Conservation (phyloP, 2,888 invertebrate species). For the Tenthredo amoena region DNA sequence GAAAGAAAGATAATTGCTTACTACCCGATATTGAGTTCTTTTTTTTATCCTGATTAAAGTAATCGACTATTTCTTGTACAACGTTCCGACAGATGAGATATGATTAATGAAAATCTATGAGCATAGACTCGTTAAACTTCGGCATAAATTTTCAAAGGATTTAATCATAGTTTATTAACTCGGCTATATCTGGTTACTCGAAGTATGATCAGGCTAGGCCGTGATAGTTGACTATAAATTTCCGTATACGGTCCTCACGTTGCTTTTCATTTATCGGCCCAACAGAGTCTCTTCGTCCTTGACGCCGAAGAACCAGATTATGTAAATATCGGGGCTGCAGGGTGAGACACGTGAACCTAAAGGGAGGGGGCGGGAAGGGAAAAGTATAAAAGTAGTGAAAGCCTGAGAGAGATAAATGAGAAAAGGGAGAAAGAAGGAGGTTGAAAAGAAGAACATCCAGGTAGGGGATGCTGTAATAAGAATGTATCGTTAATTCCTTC, state of each 20-base stretch:
- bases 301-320: constrained; percentile 39
- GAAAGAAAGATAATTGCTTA: constrained; percentile 23
- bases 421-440: constrained; percentile 21
- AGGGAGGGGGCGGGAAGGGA: neutral
- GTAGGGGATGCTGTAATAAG: constrained; percentile 44
- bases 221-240: constrained; percentile 1
- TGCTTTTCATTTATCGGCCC: constrained; percentile 33
- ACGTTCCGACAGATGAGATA: neutral
- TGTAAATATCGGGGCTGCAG: constrained; percentile 30
- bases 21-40: neutral
- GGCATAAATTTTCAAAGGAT: neutral
- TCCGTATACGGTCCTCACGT: neutral
- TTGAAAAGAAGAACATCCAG: constrained; percentile 7
- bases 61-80: neutral
- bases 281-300: constrained; percentile 19
- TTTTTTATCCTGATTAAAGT: neutral
- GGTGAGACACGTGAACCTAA: constrained; percentile 22
- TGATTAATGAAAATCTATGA: neutral
- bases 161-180: constrained; percentile 30
- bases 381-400: constrained; percentile 36
- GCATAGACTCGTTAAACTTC: neutral
- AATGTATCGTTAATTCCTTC: constrained; percentile 52
- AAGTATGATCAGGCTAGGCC: neutral
- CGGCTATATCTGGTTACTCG: neutral
- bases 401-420: constrained; percentile 32